Percentiles rank a stretch among this genome's conserved stretches.
These are phyloP conservation scores for Epizoanthus scotinus DNA, from an alignment of 92 coral and sea anemone genomes.

Conservation along the genomic window DNA sequence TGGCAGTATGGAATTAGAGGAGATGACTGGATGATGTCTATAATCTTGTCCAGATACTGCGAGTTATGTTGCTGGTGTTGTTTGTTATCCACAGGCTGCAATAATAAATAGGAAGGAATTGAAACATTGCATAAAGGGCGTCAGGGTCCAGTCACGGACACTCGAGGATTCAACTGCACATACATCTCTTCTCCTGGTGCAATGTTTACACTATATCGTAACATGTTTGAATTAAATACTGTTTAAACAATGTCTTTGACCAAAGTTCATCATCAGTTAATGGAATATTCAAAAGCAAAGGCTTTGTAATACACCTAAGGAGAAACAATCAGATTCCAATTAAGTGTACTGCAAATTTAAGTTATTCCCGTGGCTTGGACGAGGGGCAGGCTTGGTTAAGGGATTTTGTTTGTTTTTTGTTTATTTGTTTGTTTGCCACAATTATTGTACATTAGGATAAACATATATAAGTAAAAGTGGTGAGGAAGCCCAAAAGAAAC, in stretches of 20 bases:
- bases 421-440: too few relatives aligned
- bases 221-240: background rate
- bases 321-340: background rate
- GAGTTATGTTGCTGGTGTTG: conserved; percentile 75
- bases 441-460: too few relatives aligned
- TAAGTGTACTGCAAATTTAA: too few relatives aligned
- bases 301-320: background rate
- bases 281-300: too few relatives aligned
- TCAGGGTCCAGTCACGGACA: background rate
- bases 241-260: too few relatives aligned
- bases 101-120: background rate
- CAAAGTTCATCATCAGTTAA: too few relatives aligned
- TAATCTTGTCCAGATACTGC: conserved; percentile 78
- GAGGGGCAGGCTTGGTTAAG: too few relatives aligned
- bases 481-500: too few relatives aligned
- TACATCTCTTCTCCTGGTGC: background rate
- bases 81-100: conserved; percentile 75
- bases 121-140: background rate
- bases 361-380: too few relatives aligned
- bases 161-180: background rate
- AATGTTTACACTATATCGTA: background rate
- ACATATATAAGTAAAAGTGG: too few relatives aligned
- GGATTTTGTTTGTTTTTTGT: too few relatives aligned
- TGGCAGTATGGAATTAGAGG: conserved; percentile 71
- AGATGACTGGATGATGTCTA: conserved; percentile 87